These are phyloP conservation scores for Girardinichthys multiradiatus DNA, from an alignment of 2,113 vertebrate species.

Conservation along the genomic window DNA sequence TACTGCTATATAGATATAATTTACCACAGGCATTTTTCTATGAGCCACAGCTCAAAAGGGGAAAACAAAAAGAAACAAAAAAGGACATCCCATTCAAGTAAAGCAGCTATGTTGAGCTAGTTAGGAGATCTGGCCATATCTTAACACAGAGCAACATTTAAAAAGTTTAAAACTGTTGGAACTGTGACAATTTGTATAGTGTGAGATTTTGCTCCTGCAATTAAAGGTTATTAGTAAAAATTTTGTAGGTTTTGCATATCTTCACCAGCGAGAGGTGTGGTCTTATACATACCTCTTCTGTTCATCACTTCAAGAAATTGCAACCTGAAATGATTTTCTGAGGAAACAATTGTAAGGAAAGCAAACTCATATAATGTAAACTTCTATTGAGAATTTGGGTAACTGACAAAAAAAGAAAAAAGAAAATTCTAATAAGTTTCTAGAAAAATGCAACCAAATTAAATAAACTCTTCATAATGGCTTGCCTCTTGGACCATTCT, in stretches of 20 bases:
- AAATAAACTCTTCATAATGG: neutral
- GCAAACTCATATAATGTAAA: neutral
- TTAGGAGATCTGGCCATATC: neutral
- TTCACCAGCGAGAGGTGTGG: neutral
- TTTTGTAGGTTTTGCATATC: neutral
- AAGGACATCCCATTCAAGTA: too few relatives aligned
- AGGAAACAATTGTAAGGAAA: neutral
- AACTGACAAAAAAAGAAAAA: neutral
- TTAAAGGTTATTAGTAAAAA: neutral
- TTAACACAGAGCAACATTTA: neutral
- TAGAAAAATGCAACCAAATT: neutral
- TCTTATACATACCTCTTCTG: neutral
- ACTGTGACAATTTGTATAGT: neutral
- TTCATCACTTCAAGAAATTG: neutral
- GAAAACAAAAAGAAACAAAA: too few relatives aligned
- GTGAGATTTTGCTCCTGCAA: neutral
- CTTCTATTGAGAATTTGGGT: neutral
- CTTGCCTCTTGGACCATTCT: conserved; percentile 20
- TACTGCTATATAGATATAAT: neutral
- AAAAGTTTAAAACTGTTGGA: neutral
- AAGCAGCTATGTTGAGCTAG: too few relatives aligned
- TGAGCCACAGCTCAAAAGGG: too few relatives aligned
- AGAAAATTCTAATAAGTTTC: neutral
- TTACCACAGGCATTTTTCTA: neutral
- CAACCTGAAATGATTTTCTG: neutral